phyloP scores from a whole-genome alignment of 2,797 vertebrate genomes.

The Callimico goeldii region DNA sequence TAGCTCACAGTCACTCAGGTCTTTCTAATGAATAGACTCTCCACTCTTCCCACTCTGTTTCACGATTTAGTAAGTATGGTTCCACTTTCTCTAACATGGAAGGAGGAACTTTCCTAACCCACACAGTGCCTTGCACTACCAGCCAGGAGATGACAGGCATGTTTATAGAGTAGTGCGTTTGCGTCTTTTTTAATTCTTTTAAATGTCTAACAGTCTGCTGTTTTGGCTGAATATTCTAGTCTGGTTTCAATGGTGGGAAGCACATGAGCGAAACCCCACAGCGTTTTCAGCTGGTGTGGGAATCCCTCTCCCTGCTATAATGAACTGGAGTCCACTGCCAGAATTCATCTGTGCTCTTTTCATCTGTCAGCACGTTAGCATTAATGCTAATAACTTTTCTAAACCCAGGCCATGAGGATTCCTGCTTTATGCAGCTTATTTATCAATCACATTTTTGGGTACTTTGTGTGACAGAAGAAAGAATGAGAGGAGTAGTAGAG shows the following conservation, averaged over 20 bases:
- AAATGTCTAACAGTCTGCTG: neutral
- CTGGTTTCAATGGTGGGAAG: neutral
- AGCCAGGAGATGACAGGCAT: neutral
- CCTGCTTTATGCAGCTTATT: neutral
- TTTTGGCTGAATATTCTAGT: neutral
- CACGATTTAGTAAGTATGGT: neutral
- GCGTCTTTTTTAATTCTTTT: neutral
- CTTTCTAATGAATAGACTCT: neutral
- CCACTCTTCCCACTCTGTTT: neutral
- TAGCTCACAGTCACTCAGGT: neutral
- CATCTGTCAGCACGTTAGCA: neutral
- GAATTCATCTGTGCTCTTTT: neutral
- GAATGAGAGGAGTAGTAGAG: neutral
- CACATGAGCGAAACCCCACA: neutral
- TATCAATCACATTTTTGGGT: neutral
- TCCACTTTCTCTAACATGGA: neutral
- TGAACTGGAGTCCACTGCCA: neutral
- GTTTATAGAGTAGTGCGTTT: neutral
- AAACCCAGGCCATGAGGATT: neutral
- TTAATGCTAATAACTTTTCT: conserved; percentile 5
- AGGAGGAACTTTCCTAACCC: neutral
- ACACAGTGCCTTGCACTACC: neutral
- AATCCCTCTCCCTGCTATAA: neutral
- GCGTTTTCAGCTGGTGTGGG: neutral
- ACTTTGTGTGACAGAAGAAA: neutral